phyloP scores from a whole-genome alignment of 2,888 invertebrate genomes.

The Phortica okadai region DNA sequence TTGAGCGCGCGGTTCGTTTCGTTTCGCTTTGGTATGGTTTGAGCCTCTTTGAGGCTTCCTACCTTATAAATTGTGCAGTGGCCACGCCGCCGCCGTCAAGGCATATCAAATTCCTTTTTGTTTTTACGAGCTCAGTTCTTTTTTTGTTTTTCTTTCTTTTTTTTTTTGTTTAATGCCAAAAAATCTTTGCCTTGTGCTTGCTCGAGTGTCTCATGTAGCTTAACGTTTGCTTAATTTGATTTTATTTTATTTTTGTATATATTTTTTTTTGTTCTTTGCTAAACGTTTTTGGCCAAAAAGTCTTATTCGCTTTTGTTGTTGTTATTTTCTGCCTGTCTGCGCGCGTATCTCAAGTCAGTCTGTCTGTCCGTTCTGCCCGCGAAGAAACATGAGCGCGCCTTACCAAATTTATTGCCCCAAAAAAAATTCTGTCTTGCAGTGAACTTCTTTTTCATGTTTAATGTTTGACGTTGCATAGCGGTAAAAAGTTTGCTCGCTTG shows the following conservation, averaged over 20 bases:
- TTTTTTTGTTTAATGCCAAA: background rate
- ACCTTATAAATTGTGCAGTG: background rate
- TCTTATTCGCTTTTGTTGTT: background rate
- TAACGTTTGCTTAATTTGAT: conserved; percentile 5
- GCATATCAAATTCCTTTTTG: conserved; percentile 20
- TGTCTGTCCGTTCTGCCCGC: background rate
- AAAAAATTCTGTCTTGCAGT: background rate
- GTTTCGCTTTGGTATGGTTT: background rate
- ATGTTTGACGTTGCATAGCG: conserved; percentile 21
- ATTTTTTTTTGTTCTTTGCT: background rate
- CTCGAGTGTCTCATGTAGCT: background rate
- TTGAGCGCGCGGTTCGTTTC: background rate
- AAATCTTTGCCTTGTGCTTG: background rate
- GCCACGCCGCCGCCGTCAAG: background rate
- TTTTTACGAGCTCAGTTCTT: background rate
- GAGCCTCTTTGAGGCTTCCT: background rate
- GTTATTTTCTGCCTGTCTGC: background rate
- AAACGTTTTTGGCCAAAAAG: background rate
- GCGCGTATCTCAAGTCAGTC: background rate
- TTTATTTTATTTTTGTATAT: background rate
- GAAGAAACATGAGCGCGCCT: conserved; percentile 11
- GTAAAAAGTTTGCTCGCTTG: conserved; percentile 1
- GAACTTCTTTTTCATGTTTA: conserved; percentile 24
- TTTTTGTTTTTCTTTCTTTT: background rate
- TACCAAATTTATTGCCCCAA: conserved; percentile 19